Evolutionary conservation across 2,797 vertebrate genomes (phyloP), one percentile per base, ranked within the genome.

Genomic region (Bovichtus variegatus): DNA sequence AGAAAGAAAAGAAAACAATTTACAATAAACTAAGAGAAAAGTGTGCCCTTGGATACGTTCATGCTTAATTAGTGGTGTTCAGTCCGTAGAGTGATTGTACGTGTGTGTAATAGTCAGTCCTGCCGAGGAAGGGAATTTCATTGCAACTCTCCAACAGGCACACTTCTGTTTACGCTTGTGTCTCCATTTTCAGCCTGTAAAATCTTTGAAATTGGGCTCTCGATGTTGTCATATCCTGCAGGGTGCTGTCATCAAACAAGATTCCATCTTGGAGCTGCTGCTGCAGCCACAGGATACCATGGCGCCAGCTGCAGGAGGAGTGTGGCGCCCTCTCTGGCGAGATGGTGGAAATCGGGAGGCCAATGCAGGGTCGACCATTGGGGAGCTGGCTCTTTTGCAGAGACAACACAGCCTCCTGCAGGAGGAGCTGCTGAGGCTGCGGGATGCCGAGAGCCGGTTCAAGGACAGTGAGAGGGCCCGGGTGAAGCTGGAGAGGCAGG

Each of bases 241-340:
- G 97, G 96, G 92, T 0, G 93, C 94, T 1, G 94, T 97, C 51
- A 94, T 96, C 27, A 96, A 95, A 72, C 97, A 97, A 91, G 97
- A 97, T 87, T 96, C 96, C 3, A 68, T 96, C 55, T 79, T 97
- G 80, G 96, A 97, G 83, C 84, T 96, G 15, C 92, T 94, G 4
- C 65, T 89, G 61, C 84, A 93, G 55, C 60, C 87, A 18, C 40
- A 96, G 71, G 88, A 78, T 5, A 6, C 75, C 0, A 23, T 71
- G 1, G 59, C 59, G 0, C 38, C 73, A 12, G 34, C 80, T 15
- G 55, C 66, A n/a, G 79, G 54, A 2, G 85, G 88, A 6, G 61
- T 83, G 18, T 79, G 86, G 61, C 92, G 95, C 12, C 92, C 94
- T 18, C 92, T 95, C 38, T 96, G 96, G 4, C 87, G 95, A 54